Evolutionary conservation across 2,113 vertebrate species (phyloP), one percentile per base, ranked within the genome.

Genomic region (Periophthalmodon schlosseri): DNA sequence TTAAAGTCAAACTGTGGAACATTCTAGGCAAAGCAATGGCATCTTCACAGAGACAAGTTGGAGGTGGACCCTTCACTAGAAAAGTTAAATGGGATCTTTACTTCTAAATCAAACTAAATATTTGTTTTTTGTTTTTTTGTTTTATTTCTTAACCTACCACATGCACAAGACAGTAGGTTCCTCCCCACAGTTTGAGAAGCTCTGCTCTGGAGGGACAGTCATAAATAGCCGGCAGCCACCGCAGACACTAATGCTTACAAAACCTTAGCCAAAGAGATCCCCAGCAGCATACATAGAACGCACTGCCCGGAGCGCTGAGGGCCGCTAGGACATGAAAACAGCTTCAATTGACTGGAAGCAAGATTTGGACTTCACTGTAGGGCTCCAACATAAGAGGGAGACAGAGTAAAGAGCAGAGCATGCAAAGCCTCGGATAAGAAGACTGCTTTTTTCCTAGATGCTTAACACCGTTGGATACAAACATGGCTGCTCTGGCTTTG

Each of bases 311-410:
- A 75, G 88, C 67, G 13, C 70, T 1, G 13, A 46, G 46, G 74
- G 76, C 84, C 73, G 83, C 69, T 56, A 63, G 78, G 79, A 89
- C 76, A 77, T 79, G 78, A 80, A 86, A 91, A 88, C 70, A 54
- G 76, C 83, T 83, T 84, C 84, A 90, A 89, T 76, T 86, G 88
- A 85, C 88, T 84, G 77, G 85, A 86, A 87, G 81, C 71, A 84
- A 80, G 65, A 75, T 83, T 84, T 75, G 1, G 13, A 75, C 75
- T 82, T 34, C 77, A 83, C 52, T 56, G 52, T 56, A 56, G 20
- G 52, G 52, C n/a, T 56, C n/a, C 7, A 21, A 56, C 80, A 60
- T 47, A 76, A 78, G 71, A 80, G 60, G 49, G 54, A 18, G 71
- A 65, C 24, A 65, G 2, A 47, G 34, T 8, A 56, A 54, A 72